phyloP scores from a whole-genome alignment of 2,797 vertebrate species.

The Poeciliopsis infans region DNA sequence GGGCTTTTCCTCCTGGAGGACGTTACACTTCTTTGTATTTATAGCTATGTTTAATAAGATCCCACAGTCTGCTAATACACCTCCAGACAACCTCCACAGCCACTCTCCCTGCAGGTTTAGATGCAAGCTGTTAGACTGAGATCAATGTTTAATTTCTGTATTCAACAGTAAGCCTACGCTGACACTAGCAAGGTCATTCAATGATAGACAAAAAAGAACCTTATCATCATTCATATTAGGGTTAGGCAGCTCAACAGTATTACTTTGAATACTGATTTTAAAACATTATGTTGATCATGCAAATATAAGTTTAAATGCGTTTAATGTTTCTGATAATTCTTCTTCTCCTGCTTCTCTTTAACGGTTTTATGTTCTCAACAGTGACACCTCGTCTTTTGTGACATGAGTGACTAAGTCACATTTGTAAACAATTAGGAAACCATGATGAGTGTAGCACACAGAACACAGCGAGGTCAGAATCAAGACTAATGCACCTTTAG shows the following conservation, averaged over 20 bases:
- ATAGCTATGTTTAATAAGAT: constrained; percentile 78
- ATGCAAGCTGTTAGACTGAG: constrained; percentile 48
- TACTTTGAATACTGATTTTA: background rate
- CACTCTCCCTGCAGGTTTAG: constrained; percentile 51
- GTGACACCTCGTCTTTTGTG: background rate
- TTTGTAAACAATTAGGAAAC: background rate
- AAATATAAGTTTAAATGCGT: background rate
- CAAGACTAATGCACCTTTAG: background rate
- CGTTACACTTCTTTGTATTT: constrained; percentile 78
- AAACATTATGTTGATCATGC: background rate
- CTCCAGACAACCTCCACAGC: constrained; percentile 63
- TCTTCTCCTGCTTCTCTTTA: background rate
- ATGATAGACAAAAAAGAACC: constrained; percentile 14
- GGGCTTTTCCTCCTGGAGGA: constrained; percentile 70
- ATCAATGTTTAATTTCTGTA: constrained; percentile 45
- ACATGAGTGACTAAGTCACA: background rate
- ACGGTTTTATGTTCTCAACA: background rate
- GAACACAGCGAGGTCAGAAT: background rate
- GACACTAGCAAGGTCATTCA: constrained; percentile 24
- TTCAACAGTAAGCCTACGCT: constrained; percentile 16
- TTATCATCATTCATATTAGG: background rate
- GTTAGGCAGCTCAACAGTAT: background rate
- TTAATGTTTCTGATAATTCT: background rate
- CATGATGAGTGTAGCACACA: background rate
- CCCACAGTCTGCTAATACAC: constrained; percentile 68